phyloP scores from a whole-genome alignment of 2,113 vertebrate genomes.

The Antidorcas marsupialis region DNA sequence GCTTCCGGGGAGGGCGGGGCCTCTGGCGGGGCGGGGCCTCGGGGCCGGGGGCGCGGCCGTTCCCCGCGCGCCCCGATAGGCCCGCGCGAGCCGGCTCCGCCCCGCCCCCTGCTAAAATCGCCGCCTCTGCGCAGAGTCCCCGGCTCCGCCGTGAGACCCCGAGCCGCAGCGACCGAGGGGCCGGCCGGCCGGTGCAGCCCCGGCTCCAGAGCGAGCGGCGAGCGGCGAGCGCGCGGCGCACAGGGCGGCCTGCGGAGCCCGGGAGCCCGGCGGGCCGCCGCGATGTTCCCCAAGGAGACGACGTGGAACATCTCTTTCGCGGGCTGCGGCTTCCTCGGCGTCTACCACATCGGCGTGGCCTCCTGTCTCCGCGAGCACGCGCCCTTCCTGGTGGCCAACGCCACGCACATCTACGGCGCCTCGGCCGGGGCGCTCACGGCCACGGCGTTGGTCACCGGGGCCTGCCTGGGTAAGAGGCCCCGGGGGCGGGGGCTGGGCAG shows the following conservation, averaged over 20 bases:
- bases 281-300: conserved; percentile 91
- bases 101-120: neutral
- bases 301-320: conserved; percentile 98
- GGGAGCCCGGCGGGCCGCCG: conserved; percentile 12
- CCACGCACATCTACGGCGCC: conserved; percentile 92
- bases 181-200: neutral
- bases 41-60: conserved; percentile 9
- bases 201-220: neutral
- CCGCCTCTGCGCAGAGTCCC: neutral
- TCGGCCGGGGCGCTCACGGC: conserved; percentile 95
- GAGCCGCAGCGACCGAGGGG: accelerated
- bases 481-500: neutral
- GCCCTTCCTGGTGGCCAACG: conserved; percentile 92
- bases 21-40: neutral
- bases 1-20: neutral
- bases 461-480: neutral
- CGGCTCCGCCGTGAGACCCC: neutral
- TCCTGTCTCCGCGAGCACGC: conserved; percentile 93
- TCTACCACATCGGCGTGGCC: conserved; percentile 96
- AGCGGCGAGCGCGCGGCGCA: neutral
- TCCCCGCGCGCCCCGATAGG: conserved; percentile 17
- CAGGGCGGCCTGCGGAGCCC: neutral
- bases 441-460: conserved; percentile 88
- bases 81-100: neutral
- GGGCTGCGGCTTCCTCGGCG: conserved; percentile 95